Evolutionary conservation across 2,113 vertebrate genomes (phyloP).

Genomic region (Channa maculata): DNA sequence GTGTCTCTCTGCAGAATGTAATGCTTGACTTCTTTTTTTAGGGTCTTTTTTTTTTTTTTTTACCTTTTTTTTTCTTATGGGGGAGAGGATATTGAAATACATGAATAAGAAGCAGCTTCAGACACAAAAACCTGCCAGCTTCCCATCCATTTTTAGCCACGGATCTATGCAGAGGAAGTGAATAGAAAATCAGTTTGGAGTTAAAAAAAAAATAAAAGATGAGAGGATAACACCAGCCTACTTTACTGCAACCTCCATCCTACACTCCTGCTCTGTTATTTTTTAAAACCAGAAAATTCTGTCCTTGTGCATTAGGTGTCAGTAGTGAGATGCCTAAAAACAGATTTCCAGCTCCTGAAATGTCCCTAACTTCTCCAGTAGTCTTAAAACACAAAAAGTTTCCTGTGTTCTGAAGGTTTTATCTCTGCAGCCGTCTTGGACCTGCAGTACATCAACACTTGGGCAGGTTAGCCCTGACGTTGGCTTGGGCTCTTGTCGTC

Average conservation of each 20-base stretch:
- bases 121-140: conserved; percentile 20
- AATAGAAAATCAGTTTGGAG: conserved; percentile 46
- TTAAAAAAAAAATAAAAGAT: conserved; percentile 32
- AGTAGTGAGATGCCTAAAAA: conserved; percentile 66
- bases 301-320: conserved; percentile 73
- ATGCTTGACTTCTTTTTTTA: conserved; percentile 28
- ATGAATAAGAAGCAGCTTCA: conserved; percentile 41
- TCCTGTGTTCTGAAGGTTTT: conserved; percentile 2
- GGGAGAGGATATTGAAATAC: conserved; percentile 6
- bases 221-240: conserved; percentile 19
- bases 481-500: conserved; percentile 54
- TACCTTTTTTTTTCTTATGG: background rate
- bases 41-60: background rate
- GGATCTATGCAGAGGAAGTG: conserved; percentile 25
- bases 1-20: conserved; percentile 36
- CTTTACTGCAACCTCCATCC: conserved; percentile 31
- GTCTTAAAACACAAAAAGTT: conserved; percentile 3
- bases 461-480: conserved; percentile 44
- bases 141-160: conserved; percentile 55
- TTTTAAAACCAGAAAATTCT: conserved; percentile 36
- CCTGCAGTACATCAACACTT: background rate
- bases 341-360: conserved; percentile 13
- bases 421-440: background rate
- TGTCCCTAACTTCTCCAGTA: conserved; percentile 11
- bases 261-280: conserved; percentile 8